Evolutionary conservation across 2,113 vertebrate genomes (phyloP).

Genomic region (Otocyon megalotis): DNA sequence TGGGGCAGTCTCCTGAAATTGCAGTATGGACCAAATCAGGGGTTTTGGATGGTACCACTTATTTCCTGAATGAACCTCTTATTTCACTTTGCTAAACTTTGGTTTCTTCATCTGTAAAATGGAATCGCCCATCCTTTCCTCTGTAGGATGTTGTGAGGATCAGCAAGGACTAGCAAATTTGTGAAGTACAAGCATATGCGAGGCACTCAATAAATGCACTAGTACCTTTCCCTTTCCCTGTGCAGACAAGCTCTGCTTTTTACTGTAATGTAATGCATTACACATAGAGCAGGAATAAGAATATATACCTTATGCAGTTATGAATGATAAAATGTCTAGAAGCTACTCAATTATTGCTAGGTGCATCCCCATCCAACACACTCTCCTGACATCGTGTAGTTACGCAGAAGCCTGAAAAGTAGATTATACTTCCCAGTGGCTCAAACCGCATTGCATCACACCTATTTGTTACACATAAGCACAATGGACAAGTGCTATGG

Average conservation of each 20-base stretch:
- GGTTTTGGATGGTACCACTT: background rate
- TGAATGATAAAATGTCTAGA: background rate
- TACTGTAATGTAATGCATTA: background rate
- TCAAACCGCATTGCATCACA: background rate
- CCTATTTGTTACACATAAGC: background rate
- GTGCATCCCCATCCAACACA: background rate
- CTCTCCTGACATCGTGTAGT: background rate
- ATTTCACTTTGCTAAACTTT: background rate
- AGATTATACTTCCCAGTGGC: background rate
- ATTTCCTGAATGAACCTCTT: background rate
- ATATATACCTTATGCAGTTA: background rate
- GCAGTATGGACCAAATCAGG: background rate
- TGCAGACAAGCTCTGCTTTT: background rate
- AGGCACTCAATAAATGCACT: background rate
- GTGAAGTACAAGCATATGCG: background rate
- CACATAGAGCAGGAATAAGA: background rate
- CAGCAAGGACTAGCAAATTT: background rate
- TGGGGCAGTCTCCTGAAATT: background rate
- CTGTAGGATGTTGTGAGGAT: background rate
- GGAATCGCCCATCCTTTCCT: background rate
- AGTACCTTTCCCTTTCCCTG: background rate
- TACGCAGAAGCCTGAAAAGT: background rate
- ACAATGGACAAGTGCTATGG: rapidly evolving
- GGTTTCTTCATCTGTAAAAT: background rate
- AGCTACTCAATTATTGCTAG: background rate